These are phyloP conservation scores for Phainopepla nitens DNA, from an alignment of 2,113 vertebrate species.

Conservation along the genomic window DNA sequence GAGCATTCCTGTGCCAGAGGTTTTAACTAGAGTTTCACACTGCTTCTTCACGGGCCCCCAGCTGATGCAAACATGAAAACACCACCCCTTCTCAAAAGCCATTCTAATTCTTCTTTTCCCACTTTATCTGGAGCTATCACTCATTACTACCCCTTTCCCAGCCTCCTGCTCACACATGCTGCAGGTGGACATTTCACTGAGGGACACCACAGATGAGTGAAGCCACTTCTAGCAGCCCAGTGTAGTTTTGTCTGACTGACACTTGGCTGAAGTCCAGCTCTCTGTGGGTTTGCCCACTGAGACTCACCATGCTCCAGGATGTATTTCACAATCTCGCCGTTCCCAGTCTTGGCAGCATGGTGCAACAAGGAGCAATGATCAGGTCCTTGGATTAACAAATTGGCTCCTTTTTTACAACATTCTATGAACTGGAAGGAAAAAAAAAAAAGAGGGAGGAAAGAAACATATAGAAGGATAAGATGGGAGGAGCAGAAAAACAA, in stretches of 20 bases:
- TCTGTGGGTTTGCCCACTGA: background rate
- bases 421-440: slow-evolving; percentile 78
- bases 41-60: background rate
- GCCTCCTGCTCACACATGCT: background rate
- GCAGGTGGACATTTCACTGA: background rate
- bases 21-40: background rate
- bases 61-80: background rate
- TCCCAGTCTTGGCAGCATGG: slow-evolving; percentile 84
- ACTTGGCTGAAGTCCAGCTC: background rate
- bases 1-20: background rate
- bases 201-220: background rate
- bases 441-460: accelerated
- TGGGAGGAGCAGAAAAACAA: background rate
- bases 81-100: background rate
- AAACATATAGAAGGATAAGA: background rate
- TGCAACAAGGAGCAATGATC: slow-evolving; percentile 87
- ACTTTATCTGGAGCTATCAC: background rate
- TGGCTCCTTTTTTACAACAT: slow-evolving; percentile 84
- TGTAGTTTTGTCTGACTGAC: background rate
- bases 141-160: background rate
- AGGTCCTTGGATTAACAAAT: slow-evolving; percentile 85
- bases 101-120: background rate
- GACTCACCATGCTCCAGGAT: slow-evolving; percentile 89
- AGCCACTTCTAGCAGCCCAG: accelerated
- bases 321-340: slow-evolving; percentile 82